Evolutionary conservation across 2,113 vertebrate species (phyloP).

Genomic region (Neodontobutis hainanensis): DNA sequence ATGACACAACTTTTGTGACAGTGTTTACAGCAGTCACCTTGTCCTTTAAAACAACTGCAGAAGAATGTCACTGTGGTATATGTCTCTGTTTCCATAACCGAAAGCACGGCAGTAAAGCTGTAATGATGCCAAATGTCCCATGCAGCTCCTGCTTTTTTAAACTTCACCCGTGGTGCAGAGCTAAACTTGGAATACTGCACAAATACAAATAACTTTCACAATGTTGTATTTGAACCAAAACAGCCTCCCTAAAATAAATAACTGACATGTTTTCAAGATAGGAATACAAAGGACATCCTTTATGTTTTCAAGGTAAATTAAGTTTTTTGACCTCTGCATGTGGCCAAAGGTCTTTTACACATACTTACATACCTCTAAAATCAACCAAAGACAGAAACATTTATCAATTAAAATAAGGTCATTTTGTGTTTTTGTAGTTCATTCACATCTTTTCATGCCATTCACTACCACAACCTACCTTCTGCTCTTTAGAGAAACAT

Average conservation of each 20-base stretch:
- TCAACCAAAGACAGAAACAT: no score
- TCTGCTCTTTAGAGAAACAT: no score
- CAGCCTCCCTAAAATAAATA: not conserved
- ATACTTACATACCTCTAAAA: no score
- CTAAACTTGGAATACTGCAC: not conserved
- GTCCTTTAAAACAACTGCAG: not conserved
- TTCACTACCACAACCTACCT: no score
- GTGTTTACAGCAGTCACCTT: not conserved
- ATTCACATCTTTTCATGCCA: no score
- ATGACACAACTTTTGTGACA: not conserved
- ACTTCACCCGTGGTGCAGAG: conserved; percentile 2
- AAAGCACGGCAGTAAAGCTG: not conserved
- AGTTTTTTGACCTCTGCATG: no score
- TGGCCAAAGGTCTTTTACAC: no score
- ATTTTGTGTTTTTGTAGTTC: no score
- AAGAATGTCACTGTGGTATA: not conserved
- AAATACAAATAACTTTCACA: not conserved
- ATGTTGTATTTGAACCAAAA: not conserved
- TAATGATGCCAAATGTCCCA: conserved; percentile 18
- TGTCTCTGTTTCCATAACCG: not conserved
- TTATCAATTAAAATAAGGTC: no score
- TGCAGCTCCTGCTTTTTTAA: not conserved
- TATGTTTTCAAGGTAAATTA: no score
- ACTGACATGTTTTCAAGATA: no score
- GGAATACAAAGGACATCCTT: no score